A percentile compares a stretch with the other conserved stretches of the same genome.
These are phyloP conservation scores for Ephialtes manifestator DNA, from an alignment of 2,888 invertebrate species.

Conservation along the genomic window DNA sequence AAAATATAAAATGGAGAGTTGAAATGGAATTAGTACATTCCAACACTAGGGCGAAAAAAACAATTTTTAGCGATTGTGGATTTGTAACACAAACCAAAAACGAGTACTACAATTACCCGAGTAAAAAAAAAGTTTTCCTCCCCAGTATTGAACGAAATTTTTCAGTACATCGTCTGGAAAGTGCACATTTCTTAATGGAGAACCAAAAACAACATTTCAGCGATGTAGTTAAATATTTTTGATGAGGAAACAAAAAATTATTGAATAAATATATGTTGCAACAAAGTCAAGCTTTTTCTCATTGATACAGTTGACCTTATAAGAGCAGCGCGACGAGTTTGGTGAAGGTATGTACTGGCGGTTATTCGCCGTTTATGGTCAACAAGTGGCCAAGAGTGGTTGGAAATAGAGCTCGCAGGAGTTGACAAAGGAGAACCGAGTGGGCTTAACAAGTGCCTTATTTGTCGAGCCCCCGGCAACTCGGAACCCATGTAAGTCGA, in stretches of 20 bases:
- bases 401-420: conserved; percentile 42
- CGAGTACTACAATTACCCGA: no score
- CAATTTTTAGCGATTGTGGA: no score
- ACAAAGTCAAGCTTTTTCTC: conserved; percentile 36
- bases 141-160: no score
- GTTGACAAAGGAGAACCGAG: conserved; percentile 34
- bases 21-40: no score
- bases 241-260: not conserved
- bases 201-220: not conserved
- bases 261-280: conserved; percentile 28
- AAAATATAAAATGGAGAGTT: not conserved
- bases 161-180: not conserved
- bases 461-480: conserved; percentile 76
- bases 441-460: conserved; percentile 81
- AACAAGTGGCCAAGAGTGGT: conserved; percentile 74
- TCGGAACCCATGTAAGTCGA: conserved; percentile 71
- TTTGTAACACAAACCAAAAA: no score
- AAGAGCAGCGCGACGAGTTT: conserved; percentile 52
- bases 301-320: conserved; percentile 63
- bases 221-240: not conserved
- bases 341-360: conserved; percentile 27
- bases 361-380: conserved; percentile 75
- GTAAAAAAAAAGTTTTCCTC: no score
- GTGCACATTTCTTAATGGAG: not conserved
- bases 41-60: no score